These are phyloP conservation scores for Drosophila truncata DNA, from an alignment of 1,140 invertebrate genomes.

Conservation along the genomic window DNA sequence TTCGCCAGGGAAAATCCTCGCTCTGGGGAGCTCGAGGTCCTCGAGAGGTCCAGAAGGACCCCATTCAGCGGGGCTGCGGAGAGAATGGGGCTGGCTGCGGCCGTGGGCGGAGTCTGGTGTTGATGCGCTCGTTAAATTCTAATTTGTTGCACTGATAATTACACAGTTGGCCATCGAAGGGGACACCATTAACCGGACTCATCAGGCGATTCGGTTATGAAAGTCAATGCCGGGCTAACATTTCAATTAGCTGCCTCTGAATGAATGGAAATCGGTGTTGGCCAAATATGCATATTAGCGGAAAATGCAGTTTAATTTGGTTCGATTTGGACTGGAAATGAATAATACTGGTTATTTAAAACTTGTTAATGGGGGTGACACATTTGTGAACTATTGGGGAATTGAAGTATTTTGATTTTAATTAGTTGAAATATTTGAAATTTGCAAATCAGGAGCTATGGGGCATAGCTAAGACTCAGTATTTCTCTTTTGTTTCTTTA, in stretches of 20 bases:
- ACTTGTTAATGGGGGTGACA: conserved; percentile 1
- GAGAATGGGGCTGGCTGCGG: conserved; percentile 1
- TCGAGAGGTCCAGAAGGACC: conserved; percentile 36
- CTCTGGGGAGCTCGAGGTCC: conserved; percentile 22
- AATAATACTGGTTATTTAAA: neutral
- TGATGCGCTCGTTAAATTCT: conserved; percentile 76
- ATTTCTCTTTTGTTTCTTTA: too few species aligned
- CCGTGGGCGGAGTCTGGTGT: conserved; percentile 39
- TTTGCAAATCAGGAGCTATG: too few species aligned
- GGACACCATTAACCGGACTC: conserved; percentile 16
- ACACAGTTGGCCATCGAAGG: conserved; percentile 26
- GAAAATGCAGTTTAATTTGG: conserved; percentile 4
- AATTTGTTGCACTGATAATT: conserved; percentile 82
- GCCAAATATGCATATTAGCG: conserved; percentile 14
- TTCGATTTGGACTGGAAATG: neutral
- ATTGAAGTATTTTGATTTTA: neutral
- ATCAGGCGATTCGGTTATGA: conserved; percentile 31
- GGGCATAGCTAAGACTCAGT: too few species aligned
- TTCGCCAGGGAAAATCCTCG: conserved; percentile 32
- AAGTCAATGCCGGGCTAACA: conserved; percentile 9
- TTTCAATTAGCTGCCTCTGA: conserved; percentile 25
- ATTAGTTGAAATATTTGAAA: too few species aligned
- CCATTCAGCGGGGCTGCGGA: conserved; percentile 7
- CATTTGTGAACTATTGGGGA: neutral
- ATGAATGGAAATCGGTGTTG: neutral